These are phyloP conservation scores for Eupelmus urozonus DNA, from an alignment of 2,888 invertebrate species.

Conservation along the genomic window DNA sequence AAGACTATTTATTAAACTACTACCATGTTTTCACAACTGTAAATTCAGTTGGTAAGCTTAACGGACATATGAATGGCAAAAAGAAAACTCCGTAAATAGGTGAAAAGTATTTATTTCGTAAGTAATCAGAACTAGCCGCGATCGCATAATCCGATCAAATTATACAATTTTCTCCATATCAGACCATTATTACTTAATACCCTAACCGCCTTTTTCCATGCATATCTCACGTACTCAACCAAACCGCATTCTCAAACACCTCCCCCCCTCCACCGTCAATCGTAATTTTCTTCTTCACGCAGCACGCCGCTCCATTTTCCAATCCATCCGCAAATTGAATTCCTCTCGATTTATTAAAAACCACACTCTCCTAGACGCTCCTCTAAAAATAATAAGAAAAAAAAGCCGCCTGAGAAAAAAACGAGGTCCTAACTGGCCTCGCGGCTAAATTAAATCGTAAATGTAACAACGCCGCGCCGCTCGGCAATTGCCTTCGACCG, in stretches of 20 bases:
- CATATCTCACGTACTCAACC: background rate
- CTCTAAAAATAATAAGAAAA: background rate
- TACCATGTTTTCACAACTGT: no score
- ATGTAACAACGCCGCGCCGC: constrained; percentile 56
- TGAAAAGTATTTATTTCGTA: constrained; percentile 27
- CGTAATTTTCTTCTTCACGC: constrained; percentile 10
- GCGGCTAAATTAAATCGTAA: constrained; percentile 52
- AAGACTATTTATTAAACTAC: no score
- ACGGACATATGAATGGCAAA: background rate
- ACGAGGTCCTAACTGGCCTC: constrained; percentile 30
- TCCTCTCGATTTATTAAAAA: constrained; percentile 2
- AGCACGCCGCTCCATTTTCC: no score
- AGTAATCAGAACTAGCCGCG: background rate
- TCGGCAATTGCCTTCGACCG: constrained; percentile 55
- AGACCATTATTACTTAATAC: constrained; percentile 32
- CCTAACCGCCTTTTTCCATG: no score
- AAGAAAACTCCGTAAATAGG: background rate
- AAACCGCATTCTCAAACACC: constrained; percentile 12
- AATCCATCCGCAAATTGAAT: constrained; percentile 18
- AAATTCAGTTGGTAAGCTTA: no score
- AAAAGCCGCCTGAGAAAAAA: background rate
- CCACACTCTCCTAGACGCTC: background rate
- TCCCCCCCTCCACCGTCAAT: background rate
- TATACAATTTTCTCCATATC: constrained; percentile 27
- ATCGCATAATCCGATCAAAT: constrained; percentile 36